Percentiles rank a stretch among this genome's conserved stretches.
Conservation (phyloP, 2,797 vertebrate species). For the Acropternis orthonyx region DNA sequence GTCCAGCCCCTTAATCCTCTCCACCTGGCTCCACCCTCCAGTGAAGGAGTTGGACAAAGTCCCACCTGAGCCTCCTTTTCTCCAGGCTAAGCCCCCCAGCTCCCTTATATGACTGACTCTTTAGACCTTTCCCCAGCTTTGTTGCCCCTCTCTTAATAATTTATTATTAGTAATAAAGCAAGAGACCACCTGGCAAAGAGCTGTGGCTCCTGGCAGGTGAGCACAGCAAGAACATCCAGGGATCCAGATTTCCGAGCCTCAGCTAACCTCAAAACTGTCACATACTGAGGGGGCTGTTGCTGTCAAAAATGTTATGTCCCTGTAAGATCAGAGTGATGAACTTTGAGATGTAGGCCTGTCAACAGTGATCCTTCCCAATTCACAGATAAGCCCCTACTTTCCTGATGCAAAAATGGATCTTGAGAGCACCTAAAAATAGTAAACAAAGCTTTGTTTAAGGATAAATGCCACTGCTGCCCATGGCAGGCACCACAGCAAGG, state of each 20-base stretch:
- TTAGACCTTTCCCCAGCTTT: background rate
- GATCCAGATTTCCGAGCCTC: background rate
- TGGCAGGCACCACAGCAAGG: background rate
- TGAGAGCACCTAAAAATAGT: background rate
- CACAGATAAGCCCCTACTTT: background rate
- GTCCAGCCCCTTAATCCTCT: no score
- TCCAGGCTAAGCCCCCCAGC: background rate
- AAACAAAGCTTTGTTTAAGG: background rate
- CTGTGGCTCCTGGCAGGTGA: background rate
- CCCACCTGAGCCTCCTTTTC: background rate
- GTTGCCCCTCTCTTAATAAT: background rate
- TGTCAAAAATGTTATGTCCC: background rate
- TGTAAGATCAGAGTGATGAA: background rate
- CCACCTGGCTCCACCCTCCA: accelerated
- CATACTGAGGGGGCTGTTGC: background rate
- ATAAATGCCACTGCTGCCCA: background rate
- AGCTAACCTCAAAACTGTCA: background rate
- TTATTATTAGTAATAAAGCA: background rate
- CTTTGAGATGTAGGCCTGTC: background rate
- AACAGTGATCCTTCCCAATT: background rate
- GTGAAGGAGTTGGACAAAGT: accelerated
- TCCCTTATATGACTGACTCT: background rate
- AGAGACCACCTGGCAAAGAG: background rate
- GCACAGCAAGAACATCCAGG: background rate
- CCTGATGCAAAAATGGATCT: background rate